phyloP scores from a whole-genome alignment of 2,888 invertebrate species.

The Arge pagana region DNA sequence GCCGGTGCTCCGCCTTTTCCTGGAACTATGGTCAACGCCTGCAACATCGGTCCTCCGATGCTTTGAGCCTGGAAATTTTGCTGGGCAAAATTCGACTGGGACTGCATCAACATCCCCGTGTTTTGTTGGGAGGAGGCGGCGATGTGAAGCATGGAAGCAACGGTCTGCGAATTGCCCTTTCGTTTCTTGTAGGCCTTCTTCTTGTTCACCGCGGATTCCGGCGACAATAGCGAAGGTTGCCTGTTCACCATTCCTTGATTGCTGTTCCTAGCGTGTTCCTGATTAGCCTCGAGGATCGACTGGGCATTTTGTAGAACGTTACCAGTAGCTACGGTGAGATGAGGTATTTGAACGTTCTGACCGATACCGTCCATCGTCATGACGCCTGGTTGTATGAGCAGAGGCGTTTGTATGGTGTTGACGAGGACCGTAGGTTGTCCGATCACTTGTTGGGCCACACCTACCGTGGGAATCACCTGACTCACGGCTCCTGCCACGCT shows the following conservation, averaged over 20 bases:
- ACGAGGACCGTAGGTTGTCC: slow-evolving; percentile 80
- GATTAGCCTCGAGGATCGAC: slow-evolving; percentile 59
- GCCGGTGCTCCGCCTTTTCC: slow-evolving; percentile 75
- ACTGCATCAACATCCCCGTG: slow-evolving; percentile 65
- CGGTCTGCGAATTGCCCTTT: slow-evolving; percentile 70
- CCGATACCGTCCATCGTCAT: slow-evolving; percentile 77
- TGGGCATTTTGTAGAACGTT: slow-evolving; percentile 67
- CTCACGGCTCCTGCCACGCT: slow-evolving; percentile 69
- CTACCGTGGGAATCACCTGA: slow-evolving; percentile 69
- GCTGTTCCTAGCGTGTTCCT: slow-evolving; percentile 46
- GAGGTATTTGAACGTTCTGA: slow-evolving; percentile 72
- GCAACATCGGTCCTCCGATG: slow-evolving; percentile 72
- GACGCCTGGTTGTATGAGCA: slow-evolving; percentile 77
- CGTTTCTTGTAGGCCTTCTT: slow-evolving; percentile 70
- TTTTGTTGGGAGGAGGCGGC: slow-evolving; percentile 67
- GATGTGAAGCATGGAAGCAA: slow-evolving; percentile 73
- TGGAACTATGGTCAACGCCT: slow-evolving; percentile 77
- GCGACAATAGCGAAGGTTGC: slow-evolving; percentile 63
- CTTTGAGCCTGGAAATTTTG: slow-evolving; percentile 77
- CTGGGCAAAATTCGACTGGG: slow-evolving; percentile 66
- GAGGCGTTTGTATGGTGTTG: slow-evolving; percentile 77
- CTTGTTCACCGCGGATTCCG: slow-evolving; percentile 68
- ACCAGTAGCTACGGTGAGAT: slow-evolving; percentile 66
- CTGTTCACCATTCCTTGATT: slow-evolving; percentile 47
- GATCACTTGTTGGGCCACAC: slow-evolving; percentile 69